Evolutionary conservation across 2,797 vertebrate genomes (phyloP), one percentile per base, ranked within the genome.

Genomic region (Aulostomus chinensis): DNA sequence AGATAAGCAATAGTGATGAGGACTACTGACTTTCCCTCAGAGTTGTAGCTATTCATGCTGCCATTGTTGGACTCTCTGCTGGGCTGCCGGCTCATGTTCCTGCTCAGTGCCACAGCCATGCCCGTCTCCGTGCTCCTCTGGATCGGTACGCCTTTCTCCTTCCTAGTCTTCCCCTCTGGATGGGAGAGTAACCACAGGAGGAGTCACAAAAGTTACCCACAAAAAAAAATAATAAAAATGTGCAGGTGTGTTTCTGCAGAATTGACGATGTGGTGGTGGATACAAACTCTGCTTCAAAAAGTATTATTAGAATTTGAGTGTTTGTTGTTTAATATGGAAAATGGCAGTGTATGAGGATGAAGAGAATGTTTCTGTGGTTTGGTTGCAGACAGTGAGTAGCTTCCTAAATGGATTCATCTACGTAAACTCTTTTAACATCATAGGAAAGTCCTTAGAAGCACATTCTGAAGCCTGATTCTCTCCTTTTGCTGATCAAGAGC

Each of bases 71-170:
- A 98, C 82, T 99, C 97, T 16, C 93, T 91, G 82, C 97, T 99
- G 4, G 96, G 93, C 67, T 99, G 96, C 4, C 96, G 92, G 25
- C 94, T 95, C 94, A 98, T 96, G 78, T 91, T 98, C 63, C 96
- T 87, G 81, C 94, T 93, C 61, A 91, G 73, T 83, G 97, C 96
- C 6, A 96, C 96, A 2, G 97, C 97, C 94, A 98, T 95, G 21
- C 97, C 97, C 0, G 96, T 98, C 80, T 98, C 97, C 25, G 95
- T 96, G 90, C 97, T 99, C 81, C 97, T 90, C 80, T 99, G 95
- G 68, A 99, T 98, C 0, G 95, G 93, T 1, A 81, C 81, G 0
- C 94, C 96, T 80, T 96, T 98, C 37, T 96, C 91, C 86, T 96
- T 97, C 88, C 98, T 98, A 83, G 83, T 93, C 71, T 95, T 95